A percentile compares a stretch with the other conserved stretches of the same genome.
Conservation (phyloP, 2,113 vertebrate species). For the Atrichornis clamosus region DNA sequence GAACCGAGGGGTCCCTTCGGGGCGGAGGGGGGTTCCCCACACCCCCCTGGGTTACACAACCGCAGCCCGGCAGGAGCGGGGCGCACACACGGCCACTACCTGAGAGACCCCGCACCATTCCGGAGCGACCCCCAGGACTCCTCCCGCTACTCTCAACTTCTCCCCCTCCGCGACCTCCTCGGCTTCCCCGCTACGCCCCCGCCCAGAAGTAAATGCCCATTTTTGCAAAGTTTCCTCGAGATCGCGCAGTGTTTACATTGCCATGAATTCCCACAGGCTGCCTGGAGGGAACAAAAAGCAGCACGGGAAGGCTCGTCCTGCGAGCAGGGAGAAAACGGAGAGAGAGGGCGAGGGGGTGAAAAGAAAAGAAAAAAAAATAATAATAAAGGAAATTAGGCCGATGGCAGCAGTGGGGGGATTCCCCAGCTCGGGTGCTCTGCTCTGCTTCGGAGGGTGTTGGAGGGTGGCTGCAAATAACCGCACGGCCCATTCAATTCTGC, state of each 20-base stretch:
- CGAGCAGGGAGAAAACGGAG: neutral
- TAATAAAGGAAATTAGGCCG: neutral
- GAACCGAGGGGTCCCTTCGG: neutral
- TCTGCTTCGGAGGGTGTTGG: neutral
- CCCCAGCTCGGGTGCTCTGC: neutral
- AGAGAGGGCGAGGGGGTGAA: neutral
- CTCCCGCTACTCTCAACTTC: neutral
- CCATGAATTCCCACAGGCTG: constrained; percentile 41
- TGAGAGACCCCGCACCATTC: neutral
- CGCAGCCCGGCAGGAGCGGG: neutral
- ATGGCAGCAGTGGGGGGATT: neutral
- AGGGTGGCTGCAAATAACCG: neutral
- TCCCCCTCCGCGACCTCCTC: too few relatives aligned
- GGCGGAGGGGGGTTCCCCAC: neutral
- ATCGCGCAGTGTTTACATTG: constrained; percentile 32
- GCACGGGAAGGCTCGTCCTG: constrained; percentile 4
- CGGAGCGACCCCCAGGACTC: neutral
- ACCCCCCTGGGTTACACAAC: neutral
- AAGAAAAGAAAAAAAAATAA: neutral
- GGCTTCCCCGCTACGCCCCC: neutral
- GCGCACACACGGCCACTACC: constrained; percentile 6
- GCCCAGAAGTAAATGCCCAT: neutral
- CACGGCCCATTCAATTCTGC: constrained; percentile 49
- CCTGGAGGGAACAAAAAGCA: constrained; percentile 49
- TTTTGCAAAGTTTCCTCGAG: constrained; percentile 49